Evolutionary conservation across 92 coral and sea anemone genomes (phyloP), one percentile per base, ranked within the genome.

Genomic region (Siderastrea radians): DNA sequence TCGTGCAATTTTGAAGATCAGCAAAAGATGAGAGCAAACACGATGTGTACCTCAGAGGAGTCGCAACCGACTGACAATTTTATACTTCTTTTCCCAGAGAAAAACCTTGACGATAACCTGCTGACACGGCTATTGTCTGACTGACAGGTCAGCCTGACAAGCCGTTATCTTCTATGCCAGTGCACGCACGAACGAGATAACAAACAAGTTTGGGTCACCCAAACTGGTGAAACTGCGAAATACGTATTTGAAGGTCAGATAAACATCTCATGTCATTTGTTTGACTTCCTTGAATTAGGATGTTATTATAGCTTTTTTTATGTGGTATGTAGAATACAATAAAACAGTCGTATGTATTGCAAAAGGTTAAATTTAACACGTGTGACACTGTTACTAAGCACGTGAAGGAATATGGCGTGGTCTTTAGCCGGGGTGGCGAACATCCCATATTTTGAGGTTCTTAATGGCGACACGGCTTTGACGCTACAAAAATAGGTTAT

Each of bases 71-170:
- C 82, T 78, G 47, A 48, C 6, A 17, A 62, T 16, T 9, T 47
- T 62, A 5, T 49, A 47, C 72, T 80, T 49, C 17, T 51, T 51
- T 65, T 10, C 53, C 13, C 15, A 50, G 47, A 26, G 43, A 47
- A 65, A 49, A 47, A 46, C 49, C 74, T 6, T 64, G 16, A 3
- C 19, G 72, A n/a, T 77, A 59, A 58, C 64, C 64, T 55, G 17
- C 55, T 78, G 70, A 64, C 17, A 81, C 67, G 76, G 6, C 74
- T 5, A 13, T 81, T 26, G 66, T 67, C 76, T 44, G 85, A 66
- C 85, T 53, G 53, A 44, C 55, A 7, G 69, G 46, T 44, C 38
- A 3, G 63, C 4, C 52, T 60, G 81, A 77, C n/a, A 2, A 1
- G 64, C 64, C 6, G 11, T 45, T 3, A 2, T 52, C 62, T 71